Base-by-base conservation (phyloP, 2,797 vertebrate genomes). In the Onychomys arenicola region DNA sequence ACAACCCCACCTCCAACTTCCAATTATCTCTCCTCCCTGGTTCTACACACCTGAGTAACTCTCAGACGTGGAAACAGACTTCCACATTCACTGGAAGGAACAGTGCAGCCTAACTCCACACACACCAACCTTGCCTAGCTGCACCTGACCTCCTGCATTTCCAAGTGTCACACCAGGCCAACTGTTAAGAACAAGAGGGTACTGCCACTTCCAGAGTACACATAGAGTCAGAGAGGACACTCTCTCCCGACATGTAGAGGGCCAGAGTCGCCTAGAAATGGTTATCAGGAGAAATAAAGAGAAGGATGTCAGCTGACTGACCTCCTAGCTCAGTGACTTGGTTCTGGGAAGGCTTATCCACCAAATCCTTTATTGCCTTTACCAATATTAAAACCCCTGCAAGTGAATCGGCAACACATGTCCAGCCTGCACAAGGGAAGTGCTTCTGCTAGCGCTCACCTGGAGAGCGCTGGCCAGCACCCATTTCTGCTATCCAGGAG, bases 291-390 rank as follows among this genome's bases (percentile, higher is more conserved):
- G 11, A 80, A 71, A 32, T 25, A 49, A 71, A 63, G 59, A 77
- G 34, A 25, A 78, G 52, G 86, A 86, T 92, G 78, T 59, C 55
- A 49, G 82, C 89, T 94, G 69, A 78, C 67, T 85, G 95, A 93
- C 93, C 90, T 95, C 91, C 90, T 16, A 86, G 69, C 46, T 75
- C 61, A 25, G 67, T 40, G 77, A 83, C 75, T 97, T 83, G 40
- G 96, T 96, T 94, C 96, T 61, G 84, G 88, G 89, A 96, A 97
- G 84, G 86, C 90, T 97, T 87, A 96, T 57, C 63, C 49, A n/a
- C 91, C 52, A 76, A 59, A 92, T 91, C 92, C 91, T 94, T 16
- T 43, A 46, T 80, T 1, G 65, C 80, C 93, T 86, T 89, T 25
- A 81, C 92, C 63, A 91, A 89, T 85, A 87, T 88, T 93, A 94